Base-by-base conservation (phyloP, 92 coral and sea anemone genomes). In the Parazoanthus darwini region DNA sequence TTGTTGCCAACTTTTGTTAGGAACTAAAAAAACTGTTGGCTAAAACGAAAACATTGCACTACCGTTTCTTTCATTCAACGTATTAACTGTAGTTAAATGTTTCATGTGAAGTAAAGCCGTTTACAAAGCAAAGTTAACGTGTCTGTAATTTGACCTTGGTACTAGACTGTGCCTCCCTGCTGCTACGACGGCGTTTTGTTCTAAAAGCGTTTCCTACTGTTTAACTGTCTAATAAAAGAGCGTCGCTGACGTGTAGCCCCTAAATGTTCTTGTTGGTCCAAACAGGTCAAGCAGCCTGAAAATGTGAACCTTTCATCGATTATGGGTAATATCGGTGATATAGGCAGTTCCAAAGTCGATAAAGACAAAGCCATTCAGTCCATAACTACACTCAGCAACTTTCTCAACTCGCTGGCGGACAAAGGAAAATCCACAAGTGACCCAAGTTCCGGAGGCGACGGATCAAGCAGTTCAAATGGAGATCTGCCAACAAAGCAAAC, bases 341-440 rank as follows among this genome's bases (percentile, higher is more conserved):
- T 71, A 8, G 43, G 78, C 29, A 46, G 65, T 25, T 83, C 79
- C 43, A 39, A 66, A 23, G 87, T 50, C 42, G 87, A 83, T 7
- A 83, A 83, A 26, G 42, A 83, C 87, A 83, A 83, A 48, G 87
- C 87, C 23, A 70, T 83, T 71, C 87, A 83, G 87, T 83, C 87
- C n/a, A 83, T 83, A 42, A 83, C 87, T 68, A 83, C 87, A 83
- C 65, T 83, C 23, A 83, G 87, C 77, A 83, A 83, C 78, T 83
- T 68, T 29, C 87, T 83, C 1, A 83, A 83, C 42, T 65, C 87
- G 10, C 63, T 83, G 78, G 87, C 87, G 63, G 86, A 48, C 65
- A 68, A 82, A 68, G 78, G 70, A 39, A 67, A 68, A 39, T 81
- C 85, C 39, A 18, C 70, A 16, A 43, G 36, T 59, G 36, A 35